Conservation (phyloP, 2,888 invertebrate genomes). For the Drosophila anomelani region DNA sequence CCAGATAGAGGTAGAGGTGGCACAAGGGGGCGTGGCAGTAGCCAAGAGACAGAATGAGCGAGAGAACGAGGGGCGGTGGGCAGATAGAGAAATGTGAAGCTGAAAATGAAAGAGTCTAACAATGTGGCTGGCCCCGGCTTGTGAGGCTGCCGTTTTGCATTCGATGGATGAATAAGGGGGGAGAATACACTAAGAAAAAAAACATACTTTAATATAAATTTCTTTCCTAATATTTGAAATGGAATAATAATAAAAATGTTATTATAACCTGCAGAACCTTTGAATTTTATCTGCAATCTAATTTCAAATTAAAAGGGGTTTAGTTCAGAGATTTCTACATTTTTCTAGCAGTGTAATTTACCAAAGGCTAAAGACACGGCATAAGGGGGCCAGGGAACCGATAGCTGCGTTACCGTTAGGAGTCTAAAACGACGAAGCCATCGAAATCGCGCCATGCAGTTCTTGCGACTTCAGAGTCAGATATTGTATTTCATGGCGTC, state of each 20-base stretch:
- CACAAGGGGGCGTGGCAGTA: constrained; percentile 15
- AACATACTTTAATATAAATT: background rate
- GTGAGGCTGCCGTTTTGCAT: constrained; percentile 50
- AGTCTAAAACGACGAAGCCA: constrained; percentile 48
- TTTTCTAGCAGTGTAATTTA: background rate
- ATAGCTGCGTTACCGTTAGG: constrained; percentile 54
- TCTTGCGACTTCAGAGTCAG: constrained; percentile 54
- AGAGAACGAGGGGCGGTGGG: constrained; percentile 8
- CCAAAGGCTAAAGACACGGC: background rate
- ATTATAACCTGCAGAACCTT: background rate
- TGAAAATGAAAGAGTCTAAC: constrained; percentile 79
- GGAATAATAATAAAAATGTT: background rate
- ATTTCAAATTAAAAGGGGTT: background rate
- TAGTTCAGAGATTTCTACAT: background rate
- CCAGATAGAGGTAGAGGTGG: constrained; percentile 25
- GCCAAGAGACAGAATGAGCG: background rate
- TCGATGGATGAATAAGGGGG: constrained; percentile 31
- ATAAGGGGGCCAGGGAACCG: background rate
- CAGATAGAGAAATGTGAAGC: constrained; percentile 70
- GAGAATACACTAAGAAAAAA: constrained; percentile 1
- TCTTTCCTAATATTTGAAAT: background rate
- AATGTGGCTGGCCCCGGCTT: constrained; percentile 62
- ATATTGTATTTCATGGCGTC: constrained; percentile 73
- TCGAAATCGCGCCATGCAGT: constrained; percentile 68
- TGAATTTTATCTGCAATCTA: no score